Base-by-base conservation (phyloP, 2,113 vertebrate species). In the Taurulus bubalis region DNA sequence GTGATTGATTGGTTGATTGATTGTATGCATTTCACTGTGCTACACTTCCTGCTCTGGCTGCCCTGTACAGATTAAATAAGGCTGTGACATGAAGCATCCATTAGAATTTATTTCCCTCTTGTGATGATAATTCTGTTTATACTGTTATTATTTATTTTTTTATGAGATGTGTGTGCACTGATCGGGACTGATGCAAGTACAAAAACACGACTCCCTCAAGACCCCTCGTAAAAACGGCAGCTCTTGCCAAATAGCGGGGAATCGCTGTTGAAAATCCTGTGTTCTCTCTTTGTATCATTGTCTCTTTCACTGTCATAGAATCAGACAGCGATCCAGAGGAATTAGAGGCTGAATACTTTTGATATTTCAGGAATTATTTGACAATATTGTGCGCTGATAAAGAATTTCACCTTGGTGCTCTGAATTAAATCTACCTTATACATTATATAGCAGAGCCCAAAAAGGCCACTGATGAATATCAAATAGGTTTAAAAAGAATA, bases 141-240 rank as follows among this genome's bases (percentile, higher is more conserved):
- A 64, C 67, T 34, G 65, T 78, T 78, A 66, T 75, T 78, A 65
- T 71, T 67, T 69, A 60, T 79, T 84, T 82, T 84, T 82, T 83
- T 78, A 83, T 16, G 79, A 71, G 71, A 45, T 75, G 79, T 38
- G 34, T 65, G 69, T 2, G 8, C 34, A 63, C 40, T 80, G 75
- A 79, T 77, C 8, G 3, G 34, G 65, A 38, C 65, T 71, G 69
- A 77, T 77, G 75, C 20, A 64, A 58, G 67, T 22, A 65, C 22
- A 79, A 56, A 82, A 73, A 55, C 62, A 75, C 1, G 40, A 30
- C 22, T 77, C 85, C 82, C 73, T 53, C 5, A 59, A 70, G 66
- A 38, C 56, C 24, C 9, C 60, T 82, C 71, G 1, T 80, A 80
- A 89, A 80, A 89, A 75, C 15, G 3, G n/a, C 70, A 72, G 55